phyloP scores from a whole-genome alignment of 2,888 invertebrate species.

The Elegia similella region DNA sequence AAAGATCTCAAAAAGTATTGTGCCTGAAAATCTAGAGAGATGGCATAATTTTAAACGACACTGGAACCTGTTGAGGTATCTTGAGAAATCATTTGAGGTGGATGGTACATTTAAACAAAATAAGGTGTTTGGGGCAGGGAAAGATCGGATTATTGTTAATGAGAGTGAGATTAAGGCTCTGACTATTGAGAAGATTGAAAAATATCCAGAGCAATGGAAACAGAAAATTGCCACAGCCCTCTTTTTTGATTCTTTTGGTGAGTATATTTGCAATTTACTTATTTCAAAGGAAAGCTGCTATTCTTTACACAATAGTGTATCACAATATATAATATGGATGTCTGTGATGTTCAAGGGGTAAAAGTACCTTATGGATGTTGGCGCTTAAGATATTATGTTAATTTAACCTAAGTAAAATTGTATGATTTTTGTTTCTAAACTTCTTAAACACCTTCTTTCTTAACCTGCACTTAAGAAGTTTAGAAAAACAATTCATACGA shows the following conservation, averaged over 20 bases:
- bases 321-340: too few species aligned
- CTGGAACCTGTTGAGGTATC: slow-evolving; percentile 66
- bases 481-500: too few species aligned
- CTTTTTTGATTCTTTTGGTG: slow-evolving; percentile 82
- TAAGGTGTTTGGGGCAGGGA: slow-evolving; percentile 68
- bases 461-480: too few species aligned
- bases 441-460: too few species aligned
- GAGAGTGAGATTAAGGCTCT: slow-evolving; percentile 75
- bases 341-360: too few species aligned
- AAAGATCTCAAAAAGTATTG: slow-evolving; percentile 69
- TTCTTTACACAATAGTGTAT: too few species aligned
- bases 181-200: slow-evolving; percentile 69
- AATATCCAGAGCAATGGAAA: slow-evolving; percentile 77
- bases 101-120: slow-evolving; percentile 76
- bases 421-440: too few species aligned
- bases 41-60: slow-evolving; percentile 66
- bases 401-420: too few species aligned
- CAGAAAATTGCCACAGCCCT: slow-evolving; percentile 78
- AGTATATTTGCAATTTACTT: slow-evolving; percentile 32
- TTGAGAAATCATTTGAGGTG: slow-evolving; percentile 74
- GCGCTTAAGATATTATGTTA: too few species aligned
- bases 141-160: slow-evolving; percentile 66
- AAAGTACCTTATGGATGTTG: too few species aligned
- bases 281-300: too few species aligned
- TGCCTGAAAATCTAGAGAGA: slow-evolving; percentile 45